phyloP scores from a whole-genome alignment of 1,140 invertebrate genomes.

The Harlomillsia oculata region DNA sequence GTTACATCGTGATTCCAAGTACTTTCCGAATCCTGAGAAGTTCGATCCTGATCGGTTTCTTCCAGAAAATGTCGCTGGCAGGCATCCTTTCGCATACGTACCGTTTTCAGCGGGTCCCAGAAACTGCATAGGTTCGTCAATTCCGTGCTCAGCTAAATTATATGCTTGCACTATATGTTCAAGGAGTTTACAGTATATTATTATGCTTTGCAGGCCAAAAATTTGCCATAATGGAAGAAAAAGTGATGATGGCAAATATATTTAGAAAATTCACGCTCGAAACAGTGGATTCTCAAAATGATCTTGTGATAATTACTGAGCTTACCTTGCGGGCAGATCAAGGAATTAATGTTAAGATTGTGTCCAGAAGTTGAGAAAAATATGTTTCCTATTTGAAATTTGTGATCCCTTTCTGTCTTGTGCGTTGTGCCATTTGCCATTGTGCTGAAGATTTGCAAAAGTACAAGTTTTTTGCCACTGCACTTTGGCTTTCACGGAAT shows the following conservation, averaged over 20 bases:
- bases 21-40: conserved; percentile 36
- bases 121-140: conserved; percentile 45
- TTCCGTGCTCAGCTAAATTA: too few relatives aligned
- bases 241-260: conserved; percentile 45
- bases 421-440: too few relatives aligned
- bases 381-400: too few relatives aligned
- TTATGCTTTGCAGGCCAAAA: conserved; percentile 41
- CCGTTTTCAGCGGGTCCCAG: conserved; percentile 47
- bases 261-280: conserved; percentile 38
- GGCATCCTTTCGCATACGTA: conserved; percentile 40
- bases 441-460: too few relatives aligned
- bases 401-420: too few relatives aligned
- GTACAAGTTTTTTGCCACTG: too few relatives aligned
- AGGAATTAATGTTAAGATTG: conserved; percentile 23
- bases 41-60: conserved; percentile 37
- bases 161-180: too few relatives aligned
- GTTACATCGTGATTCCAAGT: conserved; percentile 23
- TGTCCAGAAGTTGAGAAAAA: background rate
- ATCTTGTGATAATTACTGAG: conserved; percentile 65
- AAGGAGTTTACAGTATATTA: too few relatives aligned
- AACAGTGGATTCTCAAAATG: conserved; percentile 55
- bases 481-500: too few relatives aligned
- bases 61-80: conserved; percentile 26
- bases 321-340: conserved; percentile 64
- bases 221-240: conserved; percentile 49